Evolutionary conservation across 2,888 invertebrate species (phyloP), one percentile per base, ranked within the genome.

Genomic region (Spodoptera picta): DNA sequence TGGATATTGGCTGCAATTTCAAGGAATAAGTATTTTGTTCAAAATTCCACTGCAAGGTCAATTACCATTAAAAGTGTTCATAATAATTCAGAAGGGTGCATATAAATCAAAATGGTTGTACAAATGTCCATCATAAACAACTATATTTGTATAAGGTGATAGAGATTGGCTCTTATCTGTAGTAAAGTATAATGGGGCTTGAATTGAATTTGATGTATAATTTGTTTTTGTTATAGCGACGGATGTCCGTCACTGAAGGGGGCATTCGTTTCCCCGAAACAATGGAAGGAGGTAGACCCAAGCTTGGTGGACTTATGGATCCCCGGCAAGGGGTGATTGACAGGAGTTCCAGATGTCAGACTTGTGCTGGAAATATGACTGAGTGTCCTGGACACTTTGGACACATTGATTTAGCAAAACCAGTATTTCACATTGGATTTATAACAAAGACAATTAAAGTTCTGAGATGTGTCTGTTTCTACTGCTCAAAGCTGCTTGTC

Each of bases 331-430:
- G 99, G 82, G 99, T 99, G 65, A 98, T 99, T 48, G 99, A 99
- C 90, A 96, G 99, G 79, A 97, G 96, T 83, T 98, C 99, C 3
- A 95, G 98, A 66, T 99, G 99, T 86, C 98, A 98, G 90, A 99
- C 99, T 0, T 99, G 99, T 89, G 99, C 99, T 69, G 98, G 99
- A 50, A 99, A 98, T 86, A 98, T 99, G 98, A 98, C 98, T 0
- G 99, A 99, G 90, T 99, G 99, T 89, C 99, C 99, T 3, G 99
- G 99, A 2, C 99, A 99, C 92, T 99, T 99, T 94, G 99, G 99
- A 4, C 99, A 99, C 90, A 98, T 99, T 83, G 99, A 99, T 91
- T 95, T 99, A 76, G 97, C 99, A 0, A 99, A 99, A 90, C 99
- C 99, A 23, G 99, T 99, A 0, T 99, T 98, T 92, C 99, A 99